Conservation (phyloP, 2,888 invertebrate genomes). For the Apamea monoglypha region DNA sequence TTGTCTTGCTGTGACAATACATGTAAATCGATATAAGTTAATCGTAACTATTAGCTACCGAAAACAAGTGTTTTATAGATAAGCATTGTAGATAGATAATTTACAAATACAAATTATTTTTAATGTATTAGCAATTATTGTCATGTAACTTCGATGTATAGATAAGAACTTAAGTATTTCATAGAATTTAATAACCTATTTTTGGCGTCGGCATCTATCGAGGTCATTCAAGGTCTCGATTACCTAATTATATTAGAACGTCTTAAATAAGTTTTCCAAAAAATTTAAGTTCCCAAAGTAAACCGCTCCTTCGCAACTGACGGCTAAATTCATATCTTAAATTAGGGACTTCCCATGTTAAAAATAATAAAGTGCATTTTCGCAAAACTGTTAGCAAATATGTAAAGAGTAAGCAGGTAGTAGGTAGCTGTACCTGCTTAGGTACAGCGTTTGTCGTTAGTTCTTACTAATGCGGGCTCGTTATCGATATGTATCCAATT, state of each 20-base stretch:
- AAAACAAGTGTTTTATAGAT: slow-evolving; percentile 5
- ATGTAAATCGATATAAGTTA: not conserved
- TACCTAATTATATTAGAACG: not conserved
- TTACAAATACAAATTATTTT: not conserved
- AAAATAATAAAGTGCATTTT: not conserved
- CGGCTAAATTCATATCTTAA: not conserved
- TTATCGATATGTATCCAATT: not conserved
- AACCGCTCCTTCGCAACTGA: not conserved
- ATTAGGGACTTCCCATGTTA: not conserved
- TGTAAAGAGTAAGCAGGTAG: not conserved
- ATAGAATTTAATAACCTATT: not conserved
- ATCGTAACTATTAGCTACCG: not conserved
- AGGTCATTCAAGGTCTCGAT: not conserved
- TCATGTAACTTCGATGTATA: not conserved
- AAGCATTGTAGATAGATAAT: not conserved
- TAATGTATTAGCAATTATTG: not conserved
- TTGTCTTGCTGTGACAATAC: not conserved
- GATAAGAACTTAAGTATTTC: not conserved
- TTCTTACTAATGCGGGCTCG: not conserved
- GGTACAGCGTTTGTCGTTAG: not conserved
- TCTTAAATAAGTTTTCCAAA: not conserved
- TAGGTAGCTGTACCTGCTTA: not conserved
- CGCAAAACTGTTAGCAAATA: not conserved
- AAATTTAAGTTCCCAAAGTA: not conserved
- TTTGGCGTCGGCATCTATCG: not conserved